Conservation (phyloP, 2,113 vertebrate genomes). For the Cyphomyrus plagiostoma region DNA sequence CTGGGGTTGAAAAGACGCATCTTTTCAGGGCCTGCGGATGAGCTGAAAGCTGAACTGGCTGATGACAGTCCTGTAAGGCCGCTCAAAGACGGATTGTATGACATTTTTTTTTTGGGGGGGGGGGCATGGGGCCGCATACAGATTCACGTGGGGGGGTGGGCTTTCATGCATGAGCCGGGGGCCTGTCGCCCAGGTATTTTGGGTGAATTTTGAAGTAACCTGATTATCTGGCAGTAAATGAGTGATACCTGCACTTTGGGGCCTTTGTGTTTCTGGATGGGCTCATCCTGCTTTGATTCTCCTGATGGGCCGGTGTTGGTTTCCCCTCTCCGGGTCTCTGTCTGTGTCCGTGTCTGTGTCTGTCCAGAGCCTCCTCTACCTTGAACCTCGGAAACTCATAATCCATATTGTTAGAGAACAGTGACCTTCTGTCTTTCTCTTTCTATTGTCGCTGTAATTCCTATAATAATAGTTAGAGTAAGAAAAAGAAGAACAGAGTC, state of each 20-base stretch:
- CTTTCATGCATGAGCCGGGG: slow-evolving; percentile 11
- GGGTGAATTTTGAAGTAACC: not conserved
- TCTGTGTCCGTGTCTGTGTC: slow-evolving; percentile 22
- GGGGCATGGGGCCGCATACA: slow-evolving; percentile 39
- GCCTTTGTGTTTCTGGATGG: not conserved
- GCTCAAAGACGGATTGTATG: slow-evolving; percentile 78
- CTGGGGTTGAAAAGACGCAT: slow-evolving; percentile 62
- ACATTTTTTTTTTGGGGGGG: slow-evolving; percentile 43
- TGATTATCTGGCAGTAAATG: not conserved
- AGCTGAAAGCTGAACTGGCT: slow-evolving; percentile 74
- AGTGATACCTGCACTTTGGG: slow-evolving; percentile 14
- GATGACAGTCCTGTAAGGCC: slow-evolving; percentile 74
- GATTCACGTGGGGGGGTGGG: slow-evolving; percentile 14
- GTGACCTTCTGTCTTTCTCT: slow-evolving; percentile 34
- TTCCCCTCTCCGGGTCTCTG: slow-evolving; percentile 31
- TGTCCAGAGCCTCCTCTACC: slow-evolving; percentile 49
- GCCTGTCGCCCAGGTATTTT: slow-evolving; percentile 11
- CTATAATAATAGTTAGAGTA: not conserved
- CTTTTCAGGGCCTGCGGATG: slow-evolving; percentile 52
- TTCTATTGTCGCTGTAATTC: not conserved
- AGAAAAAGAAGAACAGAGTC: not conserved
- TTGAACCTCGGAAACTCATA: slow-evolving; percentile 53
- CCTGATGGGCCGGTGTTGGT: slow-evolving; percentile 17
- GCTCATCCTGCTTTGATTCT: not conserved
- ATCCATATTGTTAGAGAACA: slow-evolving; percentile 59